Base-by-base conservation (phyloP, 2,113 vertebrate species). In the Lampris megalopsis region DNA sequence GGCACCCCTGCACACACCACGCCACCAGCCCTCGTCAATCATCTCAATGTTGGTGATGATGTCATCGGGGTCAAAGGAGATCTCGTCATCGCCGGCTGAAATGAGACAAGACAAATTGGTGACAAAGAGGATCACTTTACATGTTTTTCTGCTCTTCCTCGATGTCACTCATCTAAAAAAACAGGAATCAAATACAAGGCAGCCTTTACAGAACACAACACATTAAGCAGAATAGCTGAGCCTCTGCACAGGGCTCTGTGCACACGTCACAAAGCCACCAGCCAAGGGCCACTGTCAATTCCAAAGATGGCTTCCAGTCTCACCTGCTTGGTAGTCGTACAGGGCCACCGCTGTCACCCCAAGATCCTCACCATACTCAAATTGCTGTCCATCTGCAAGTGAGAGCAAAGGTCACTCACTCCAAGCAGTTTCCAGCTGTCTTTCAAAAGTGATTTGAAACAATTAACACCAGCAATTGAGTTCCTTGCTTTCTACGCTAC, bases 21-120 rank as follows among this genome's bases (percentile, higher is more conserved):
- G 90, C 98, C 98, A 99, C 98, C 98, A 99, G 92, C 98, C 98
- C 0, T 99, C 97, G 0, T 99, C 98, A 0, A 99, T 98, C 97
- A 98, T 98, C 87, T 99, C 98, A 0, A 99, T 99, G 94, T 99
- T 98, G 85, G 97, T 99, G 93, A 99, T 97, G 92, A 98, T 93
- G 92, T 99, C 98, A 0, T 99, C 98, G 0, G 98, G 98, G 90
- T 99, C 98, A 0, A 99, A 99, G 73, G 98, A 99, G 72, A 99
- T 98, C 88, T 99, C 98, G 0, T 99, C 98, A 0, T 99, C 97
- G 0, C 97, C 98, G 3, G 96, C 98, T 99, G 87, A 2, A 80
- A 85, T 2, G 13, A 24, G n/a, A 61, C 24, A 1, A 24, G 4
- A 56, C 5, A 3, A 5, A 53, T 4, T 37, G 9, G 2, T 9